Evolutionary conservation across 2,888 invertebrate species (phyloP), one percentile per base, ranked within the genome.

Genomic region (Drosophila mayaguana): DNA sequence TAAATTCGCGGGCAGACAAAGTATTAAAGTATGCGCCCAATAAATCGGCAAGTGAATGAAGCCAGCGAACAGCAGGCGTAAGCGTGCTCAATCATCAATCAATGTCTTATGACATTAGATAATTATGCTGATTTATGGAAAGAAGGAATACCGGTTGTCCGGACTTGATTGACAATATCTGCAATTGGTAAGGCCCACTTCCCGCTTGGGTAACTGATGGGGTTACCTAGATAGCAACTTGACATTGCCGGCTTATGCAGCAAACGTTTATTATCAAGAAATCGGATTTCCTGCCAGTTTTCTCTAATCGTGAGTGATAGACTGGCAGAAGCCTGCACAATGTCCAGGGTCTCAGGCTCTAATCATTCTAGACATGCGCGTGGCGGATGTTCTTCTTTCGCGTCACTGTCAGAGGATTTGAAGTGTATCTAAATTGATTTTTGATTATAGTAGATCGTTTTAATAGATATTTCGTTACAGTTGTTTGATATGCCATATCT

Each of bases 131-230:
- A 54, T 48, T 55, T 48, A 38, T 42, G 22, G 12, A n/a, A 20
- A 38, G 48, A 20, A 22, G 2, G 36, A 3, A 7, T 4, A 50
- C n/a, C 32, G 38, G 22, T 34, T 65, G 45, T 1, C 9, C 1
- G 7, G 14, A n/a, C 28, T 14, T 55, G 66, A 68, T 67, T 40
- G 53, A 59, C 45, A 53, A 46, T 38, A 59, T 40, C 38, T 25
- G 18, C 16, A 43, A 38, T 2, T 14, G 2, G 0, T 36, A 18
- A 50, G 9, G 9, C 9, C 28, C n/a, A 3, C 32, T 56, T 66
- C 20, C 64, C 55, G 22, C n/a, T 9, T 12, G 12, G 11, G 2
- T 3, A 25, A 7, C 9, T 32, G n/a, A n/a, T n/a, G 2, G n/a
- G 1, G 4, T 25, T 3, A 8, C 14, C 11, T 25, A 16, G 16